Base-by-base conservation (phyloP, 2,113 vertebrate species). In the Catharus fuscescens region DNA sequence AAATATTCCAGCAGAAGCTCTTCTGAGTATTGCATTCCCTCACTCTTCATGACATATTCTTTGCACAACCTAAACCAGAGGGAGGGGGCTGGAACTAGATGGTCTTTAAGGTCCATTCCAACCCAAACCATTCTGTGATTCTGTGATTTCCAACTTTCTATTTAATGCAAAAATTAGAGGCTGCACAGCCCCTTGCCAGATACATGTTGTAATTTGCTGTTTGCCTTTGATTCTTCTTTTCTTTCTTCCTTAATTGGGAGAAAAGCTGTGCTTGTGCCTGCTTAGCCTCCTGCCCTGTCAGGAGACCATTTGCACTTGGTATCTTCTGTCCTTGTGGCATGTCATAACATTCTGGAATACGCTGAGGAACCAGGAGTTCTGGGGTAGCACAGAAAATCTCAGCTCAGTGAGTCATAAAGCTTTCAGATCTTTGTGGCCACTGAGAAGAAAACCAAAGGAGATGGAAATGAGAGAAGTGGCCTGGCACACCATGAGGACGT, bases 401-500 rank as follows among this genome's bases (percentile, higher is more conserved):
- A 23, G 65, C 53, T 92, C 54, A 25, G 44, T 96, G 85, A 91
- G 56, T 91, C 92, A 92, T 48, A 85, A 87, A 85, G 72, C 85
- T 73, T 87, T 79, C 66, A 77, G 15, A 76, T 89, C 89, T 85
- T 89, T 80, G 74, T 90, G 90, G 70, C 66, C 1, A 4, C 87
- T 38, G 81, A 93, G 85, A n/a, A 85, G 80, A 96, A 91, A 92
- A 80, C 61, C 66, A 57, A 10, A 86, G 74, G 79, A 88, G 79
- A 32, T 86, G 67, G 88, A 88, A 94, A 92, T 73, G 82, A 80
- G 69, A 91, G 92, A 69, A 80, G 72, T 1, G 3, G 71, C 88
- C 54, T 92, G 90, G 62, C 85, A 61, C 36, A 54, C 74, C 42
- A 38, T 50, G 56, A 65, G 65, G 52, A 77, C 1, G 9, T 69